Evolutionary conservation across 2,797 vertebrate species (phyloP), one percentile per base, ranked within the genome.

Genomic region (Bradypodion ventrale): DNA sequence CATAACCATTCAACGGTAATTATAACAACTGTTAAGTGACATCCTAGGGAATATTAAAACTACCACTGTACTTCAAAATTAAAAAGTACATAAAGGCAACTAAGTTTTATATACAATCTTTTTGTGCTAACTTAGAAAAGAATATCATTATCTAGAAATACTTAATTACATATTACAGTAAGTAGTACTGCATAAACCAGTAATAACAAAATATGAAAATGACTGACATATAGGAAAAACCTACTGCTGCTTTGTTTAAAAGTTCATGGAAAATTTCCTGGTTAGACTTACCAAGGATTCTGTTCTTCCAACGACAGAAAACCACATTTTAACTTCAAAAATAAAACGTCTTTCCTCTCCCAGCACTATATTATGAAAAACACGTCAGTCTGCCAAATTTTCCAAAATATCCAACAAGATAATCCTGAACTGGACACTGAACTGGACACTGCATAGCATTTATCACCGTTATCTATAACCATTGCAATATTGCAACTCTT

Each of bases 241-340:
- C 72, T 91, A 89, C 59, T 93, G 66, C 59, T 82, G 88, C 86
- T 90, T 84, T 77, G 16, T 78, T 88, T 83, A 84, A 89, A 92
- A 91, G 84, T 90, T 86, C 60, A 92, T 86, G 87, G 75, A 78
- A 93, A 92, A 85, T 60, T 78, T 82, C 81, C 83, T 89, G 74
- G 85, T 86, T 82, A 75, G 86, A 95, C 97, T 97, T 97, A 98
- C 97, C 97, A 91, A 77, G 91, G 96, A 91, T 89, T 96, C 97
- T 92, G 89, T 96, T 94, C 95, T 97, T 93, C 98, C 98, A 91
- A 99, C 97, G 92, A 99, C 98, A 87, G 98, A 99, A 96, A 99
- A 97, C 98, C 98, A 99, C 98, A 98, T 97, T 93, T 88, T 93
- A 92, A 89, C 89, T 88, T 91, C 62, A 32, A 83, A 86, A 90